Conservation (phyloP, 2,888 invertebrate genomes). For the Automeris io region DNA sequence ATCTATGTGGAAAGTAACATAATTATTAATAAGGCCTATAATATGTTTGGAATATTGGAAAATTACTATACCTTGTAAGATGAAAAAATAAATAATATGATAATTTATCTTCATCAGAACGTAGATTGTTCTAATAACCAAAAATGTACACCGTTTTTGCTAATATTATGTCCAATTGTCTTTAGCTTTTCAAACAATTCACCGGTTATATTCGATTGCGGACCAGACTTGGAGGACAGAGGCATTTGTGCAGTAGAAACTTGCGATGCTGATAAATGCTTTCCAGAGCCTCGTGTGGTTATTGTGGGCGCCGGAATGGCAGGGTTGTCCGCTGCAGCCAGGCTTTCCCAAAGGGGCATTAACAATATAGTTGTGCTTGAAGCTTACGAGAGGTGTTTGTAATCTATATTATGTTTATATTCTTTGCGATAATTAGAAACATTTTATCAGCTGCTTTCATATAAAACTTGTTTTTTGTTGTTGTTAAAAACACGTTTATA, state of each 20-base stretch:
- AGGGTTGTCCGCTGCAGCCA: constrained; percentile 86
- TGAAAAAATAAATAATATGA: too few species aligned
- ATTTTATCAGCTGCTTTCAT: too few species aligned
- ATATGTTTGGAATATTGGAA: too few species aligned
- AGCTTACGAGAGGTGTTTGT: constrained; percentile 82
- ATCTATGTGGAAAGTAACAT: too few species aligned
- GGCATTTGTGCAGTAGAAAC: constrained; percentile 49
- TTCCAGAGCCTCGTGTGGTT: constrained; percentile 79
- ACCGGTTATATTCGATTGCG: constrained; percentile 36
- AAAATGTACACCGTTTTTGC: too few species aligned
- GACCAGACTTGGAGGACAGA: constrained; percentile 47
- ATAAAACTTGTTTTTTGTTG: too few species aligned
- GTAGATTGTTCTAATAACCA: too few species aligned
- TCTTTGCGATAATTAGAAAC: not conserved
- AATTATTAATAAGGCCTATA: too few species aligned
- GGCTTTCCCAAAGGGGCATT: constrained; percentile 82
- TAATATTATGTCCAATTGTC: constrained; percentile 11
- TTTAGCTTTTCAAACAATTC: constrained; percentile 35
- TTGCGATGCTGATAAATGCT: constrained; percentile 44
- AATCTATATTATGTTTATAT: not conserved
- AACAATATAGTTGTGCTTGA: constrained; percentile 83
- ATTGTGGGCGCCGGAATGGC: constrained; percentile 89
- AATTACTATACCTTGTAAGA: too few species aligned
- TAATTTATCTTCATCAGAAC: too few species aligned
- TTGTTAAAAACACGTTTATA: too few species aligned